phyloP scores from a whole-genome alignment of 1,140 invertebrate genomes.

The Microplitis mediator region DNA sequence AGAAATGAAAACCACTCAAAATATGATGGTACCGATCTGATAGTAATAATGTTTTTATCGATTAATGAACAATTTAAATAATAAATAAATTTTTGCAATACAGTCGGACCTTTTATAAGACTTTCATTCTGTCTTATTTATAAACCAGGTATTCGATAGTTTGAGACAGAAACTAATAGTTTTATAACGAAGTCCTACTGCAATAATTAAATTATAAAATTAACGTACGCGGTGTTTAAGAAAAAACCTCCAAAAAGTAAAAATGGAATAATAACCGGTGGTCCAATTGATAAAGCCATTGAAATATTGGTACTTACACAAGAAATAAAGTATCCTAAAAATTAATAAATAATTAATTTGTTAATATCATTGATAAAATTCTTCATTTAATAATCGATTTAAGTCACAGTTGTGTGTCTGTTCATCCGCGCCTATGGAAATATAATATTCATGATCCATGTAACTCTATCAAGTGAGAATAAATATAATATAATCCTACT shows the following conservation, averaged over 20 bases:
- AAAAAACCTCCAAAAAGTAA: constrained; percentile 96
- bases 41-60: constrained; percentile 35
- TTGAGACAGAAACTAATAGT: too few species aligned
- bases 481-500: constrained; percentile 24
- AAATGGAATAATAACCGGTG: constrained; percentile 90
- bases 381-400: neutral
- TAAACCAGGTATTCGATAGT: too few species aligned
- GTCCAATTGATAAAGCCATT: constrained; percentile 86
- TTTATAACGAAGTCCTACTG: too few species aligned
- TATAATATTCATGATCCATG: constrained; percentile 24
- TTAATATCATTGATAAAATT: constrained; percentile 3
- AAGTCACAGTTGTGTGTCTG: neutral
- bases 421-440: neutral
- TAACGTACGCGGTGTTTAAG: constrained; percentile 82
- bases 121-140: too few species aligned
- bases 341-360: constrained; percentile 19
- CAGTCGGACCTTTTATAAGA: too few species aligned
- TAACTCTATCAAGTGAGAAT: constrained; percentile 36
- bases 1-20: constrained; percentile 91
- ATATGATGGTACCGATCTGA: constrained; percentile 83
- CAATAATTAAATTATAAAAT: constrained; percentile 8
- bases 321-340: constrained; percentile 87
- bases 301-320: constrained; percentile 79
- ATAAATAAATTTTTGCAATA: too few species aligned
- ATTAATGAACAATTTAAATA: too few species aligned